Evolutionary conservation across 2,888 invertebrate species (phyloP).

Genomic region (Athalia circularis): DNA sequence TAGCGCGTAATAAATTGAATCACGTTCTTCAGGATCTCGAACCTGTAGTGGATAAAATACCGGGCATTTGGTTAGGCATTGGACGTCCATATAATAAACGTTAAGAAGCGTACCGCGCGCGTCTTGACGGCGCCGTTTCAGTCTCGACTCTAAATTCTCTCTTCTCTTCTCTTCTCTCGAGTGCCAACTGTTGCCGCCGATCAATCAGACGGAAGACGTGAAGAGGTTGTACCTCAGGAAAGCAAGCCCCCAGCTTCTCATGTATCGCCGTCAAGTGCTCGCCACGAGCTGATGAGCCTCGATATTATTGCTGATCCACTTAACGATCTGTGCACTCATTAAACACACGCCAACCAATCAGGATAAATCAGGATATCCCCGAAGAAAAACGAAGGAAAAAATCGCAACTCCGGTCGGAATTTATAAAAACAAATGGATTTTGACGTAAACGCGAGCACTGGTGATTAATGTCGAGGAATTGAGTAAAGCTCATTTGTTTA

Average conservation of each 20-base stretch:
- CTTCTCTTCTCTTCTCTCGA: slow-evolving; percentile 25
- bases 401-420: too few species aligned
- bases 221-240: slow-evolving; percentile 39
- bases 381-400: background rate
- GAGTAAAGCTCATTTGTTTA: too few species aligned
- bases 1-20: background rate
- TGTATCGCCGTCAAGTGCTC: slow-evolving; percentile 29
- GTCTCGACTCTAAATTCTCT: slow-evolving; percentile 1
- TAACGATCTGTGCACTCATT: background rate
- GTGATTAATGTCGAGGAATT: too few species aligned
- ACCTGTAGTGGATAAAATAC: too few species aligned
- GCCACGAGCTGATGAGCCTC: slow-evolving; percentile 34
- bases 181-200: slow-evolving; percentile 49
- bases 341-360: background rate
- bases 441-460: too few species aligned
- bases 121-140: slow-evolving; percentile 3
- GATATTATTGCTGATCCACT: slow-evolving; percentile 37
- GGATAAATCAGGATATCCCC: background rate
- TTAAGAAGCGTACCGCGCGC: slow-evolving; percentile 10
- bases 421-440: too few species aligned
- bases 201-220: slow-evolving; percentile 47
- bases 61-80: too few species aligned
- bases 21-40: background rate
- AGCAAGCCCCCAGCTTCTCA: background rate
- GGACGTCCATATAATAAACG: background rate